A percentile compares a stretch with the other conserved stretches of the same genome.
Evolutionary conservation across 1,140 invertebrate species (phyloP).

Genomic region (Drosophila funebris): DNA sequence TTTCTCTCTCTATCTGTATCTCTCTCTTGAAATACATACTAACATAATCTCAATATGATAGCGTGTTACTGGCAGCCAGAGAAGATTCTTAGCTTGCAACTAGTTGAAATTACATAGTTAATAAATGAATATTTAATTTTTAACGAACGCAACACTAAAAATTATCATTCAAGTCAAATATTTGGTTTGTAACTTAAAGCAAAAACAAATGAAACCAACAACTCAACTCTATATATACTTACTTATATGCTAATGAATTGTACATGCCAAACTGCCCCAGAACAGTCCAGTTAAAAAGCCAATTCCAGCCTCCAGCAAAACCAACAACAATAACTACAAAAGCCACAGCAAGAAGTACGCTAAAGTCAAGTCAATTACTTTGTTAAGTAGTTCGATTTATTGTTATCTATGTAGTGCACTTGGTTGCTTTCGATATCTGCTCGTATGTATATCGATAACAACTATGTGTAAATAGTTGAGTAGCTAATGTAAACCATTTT

Average conservation of each 20-base stretch:
- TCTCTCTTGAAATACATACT: no score
- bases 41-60: slow-evolving; percentile 15
- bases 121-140: slow-evolving; percentile 45
- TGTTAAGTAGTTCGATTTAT: slow-evolving; percentile 8
- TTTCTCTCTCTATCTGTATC: slow-evolving; percentile 17
- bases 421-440: background rate
- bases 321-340: slow-evolving; percentile 21
- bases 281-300: slow-evolving; percentile 43
- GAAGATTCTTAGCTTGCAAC: slow-evolving; percentile 25
- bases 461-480: background rate
- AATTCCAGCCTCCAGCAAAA: slow-evolving; percentile 33
- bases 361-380: slow-evolving; percentile 21
- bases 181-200: slow-evolving; percentile 1
- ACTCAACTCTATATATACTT: slow-evolving; percentile 12
- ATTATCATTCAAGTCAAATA: slow-evolving; percentile 30
- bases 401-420: slow-evolving; percentile 5
- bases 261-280: slow-evolving; percentile 39
- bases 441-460: background rate
- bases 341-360: slow-evolving; percentile 37
- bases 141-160: slow-evolving; percentile 69
- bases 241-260: slow-evolving; percentile 42
- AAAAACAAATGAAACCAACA: background rate
- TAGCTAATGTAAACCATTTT: slow-evolving; percentile 1
- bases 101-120: slow-evolving; percentile 34
- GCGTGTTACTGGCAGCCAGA: slow-evolving; percentile 23